phyloP scores from a whole-genome alignment of 2,797 vertebrate genomes.

The Enteromius thamalakanensis region DNA sequence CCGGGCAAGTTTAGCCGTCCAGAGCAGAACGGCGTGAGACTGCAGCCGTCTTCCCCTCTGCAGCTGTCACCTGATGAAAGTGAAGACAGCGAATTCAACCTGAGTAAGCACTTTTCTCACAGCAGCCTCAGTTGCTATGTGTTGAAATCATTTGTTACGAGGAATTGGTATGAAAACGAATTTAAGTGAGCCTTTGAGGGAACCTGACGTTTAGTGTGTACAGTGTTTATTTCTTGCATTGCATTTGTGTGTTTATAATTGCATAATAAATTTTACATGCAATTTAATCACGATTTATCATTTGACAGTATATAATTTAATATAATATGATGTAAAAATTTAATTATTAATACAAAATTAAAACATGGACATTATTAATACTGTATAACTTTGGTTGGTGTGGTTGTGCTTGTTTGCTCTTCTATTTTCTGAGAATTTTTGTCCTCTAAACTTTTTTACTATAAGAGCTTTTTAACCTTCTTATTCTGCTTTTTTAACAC shows the following conservation, averaged over 20 bases:
- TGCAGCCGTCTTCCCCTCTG: slow-evolving; percentile 66
- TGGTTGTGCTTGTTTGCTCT: neutral
- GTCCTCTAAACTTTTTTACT: slow-evolving; percentile 22
- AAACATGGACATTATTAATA: neutral
- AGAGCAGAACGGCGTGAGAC: slow-evolving; percentile 78
- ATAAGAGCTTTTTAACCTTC: slow-evolving; percentile 19
- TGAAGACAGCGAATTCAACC: slow-evolving; percentile 71
- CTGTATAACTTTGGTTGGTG: neutral
- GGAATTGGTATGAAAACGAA: neutral
- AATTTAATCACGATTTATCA: too few relatives aligned
- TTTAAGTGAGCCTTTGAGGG: neutral
- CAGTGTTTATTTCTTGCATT: neutral
- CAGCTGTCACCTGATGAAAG: slow-evolving; percentile 63
- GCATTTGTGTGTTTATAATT: too few relatives aligned
- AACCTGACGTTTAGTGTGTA: neutral
- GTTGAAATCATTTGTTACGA: neutral
- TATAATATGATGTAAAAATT: too few relatives aligned
- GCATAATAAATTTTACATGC: too few relatives aligned
- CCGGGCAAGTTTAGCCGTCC: slow-evolving; percentile 85
- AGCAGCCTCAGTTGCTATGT: neutral
- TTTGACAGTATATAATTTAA: too few relatives aligned
- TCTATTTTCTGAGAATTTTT: slow-evolving; percentile 3
- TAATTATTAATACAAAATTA: neutral
- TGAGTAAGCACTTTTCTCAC: slow-evolving; percentile 80
- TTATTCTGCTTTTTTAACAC: slow-evolving; percentile 8